phyloP scores from a whole-genome alignment of 2,113 vertebrate species.

The Tenebrosternarchus preto region DNA sequence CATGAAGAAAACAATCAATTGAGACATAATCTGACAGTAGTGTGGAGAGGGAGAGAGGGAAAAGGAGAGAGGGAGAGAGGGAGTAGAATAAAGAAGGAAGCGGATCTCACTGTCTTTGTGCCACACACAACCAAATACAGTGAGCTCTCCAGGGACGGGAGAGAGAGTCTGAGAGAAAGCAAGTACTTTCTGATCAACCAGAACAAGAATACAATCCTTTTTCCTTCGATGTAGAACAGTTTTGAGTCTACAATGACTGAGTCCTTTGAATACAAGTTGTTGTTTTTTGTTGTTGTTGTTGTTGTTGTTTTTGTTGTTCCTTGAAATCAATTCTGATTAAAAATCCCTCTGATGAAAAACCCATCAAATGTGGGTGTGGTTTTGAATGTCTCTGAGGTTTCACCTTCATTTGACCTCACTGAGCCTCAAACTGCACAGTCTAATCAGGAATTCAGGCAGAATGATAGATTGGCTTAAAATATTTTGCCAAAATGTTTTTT shows the following conservation, averaged over 20 bases:
- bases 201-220: conserved; percentile 1
- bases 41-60: not conserved
- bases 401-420: not conserved
- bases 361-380: not conserved
- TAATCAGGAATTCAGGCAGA: not conserved
- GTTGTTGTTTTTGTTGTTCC: not conserved
- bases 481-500: too few species aligned
- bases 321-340: not conserved
- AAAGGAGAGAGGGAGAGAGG: not conserved
- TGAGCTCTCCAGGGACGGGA: not conserved
- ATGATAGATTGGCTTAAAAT: not conserved
- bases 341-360: not conserved
- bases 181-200: not conserved
- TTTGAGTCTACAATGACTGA: not conserved
- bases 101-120: not conserved
- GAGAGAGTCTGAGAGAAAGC: not conserved
- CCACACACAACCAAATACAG: conserved; percentile 7
- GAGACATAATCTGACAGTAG: conserved; percentile 7
- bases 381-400: not conserved
- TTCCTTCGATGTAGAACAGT: not conserved
- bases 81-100: not conserved
- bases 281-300: not conserved
- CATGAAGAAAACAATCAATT: conserved; percentile 26
- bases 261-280: not conserved
- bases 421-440: not conserved